Conservation (phyloP, 2,888 invertebrate species). For the Atrina japonica region DNA sequence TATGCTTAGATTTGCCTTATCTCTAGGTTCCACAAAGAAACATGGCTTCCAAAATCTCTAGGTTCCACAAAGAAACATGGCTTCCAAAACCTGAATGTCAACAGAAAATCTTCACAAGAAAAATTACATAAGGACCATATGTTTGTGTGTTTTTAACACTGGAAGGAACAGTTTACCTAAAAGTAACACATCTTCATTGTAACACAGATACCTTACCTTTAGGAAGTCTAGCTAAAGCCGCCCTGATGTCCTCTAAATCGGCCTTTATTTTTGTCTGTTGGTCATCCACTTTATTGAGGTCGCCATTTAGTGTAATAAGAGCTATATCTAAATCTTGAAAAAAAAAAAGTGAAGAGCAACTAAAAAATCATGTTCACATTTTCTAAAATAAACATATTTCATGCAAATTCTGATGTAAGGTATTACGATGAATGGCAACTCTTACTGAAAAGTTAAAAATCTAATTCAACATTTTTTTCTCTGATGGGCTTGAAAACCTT, state of each 20-base stretch:
- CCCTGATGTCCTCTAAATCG: constrained; percentile 45
- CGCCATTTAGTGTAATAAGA: constrained; percentile 44
- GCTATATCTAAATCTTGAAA: constrained; percentile 50
- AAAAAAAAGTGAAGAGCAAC: background rate
- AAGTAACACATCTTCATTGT: no score
- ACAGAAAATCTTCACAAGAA: no score
- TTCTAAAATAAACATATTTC: background rate
- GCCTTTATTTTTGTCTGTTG: constrained; percentile 46
- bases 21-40: no score
- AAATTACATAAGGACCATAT: background rate
- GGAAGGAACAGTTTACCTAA: no score
- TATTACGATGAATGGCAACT: no score
- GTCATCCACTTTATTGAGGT: constrained; percentile 48
- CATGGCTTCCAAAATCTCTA: no score
- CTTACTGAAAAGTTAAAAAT: background rate
- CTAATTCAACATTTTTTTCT: background rate
- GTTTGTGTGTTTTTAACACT: no score
- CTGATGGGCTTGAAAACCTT: background rate
- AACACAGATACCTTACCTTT: no score
- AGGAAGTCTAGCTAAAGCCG: constrained; percentile 48
- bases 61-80: no score
- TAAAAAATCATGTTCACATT: background rate
- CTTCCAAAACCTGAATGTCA: no score
- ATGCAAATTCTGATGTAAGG: no score
- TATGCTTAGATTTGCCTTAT: no score